These are phyloP conservation scores for Disparrhopalites patrizii DNA, from an alignment of 2,888 invertebrate genomes.

Conservation along the genomic window DNA sequence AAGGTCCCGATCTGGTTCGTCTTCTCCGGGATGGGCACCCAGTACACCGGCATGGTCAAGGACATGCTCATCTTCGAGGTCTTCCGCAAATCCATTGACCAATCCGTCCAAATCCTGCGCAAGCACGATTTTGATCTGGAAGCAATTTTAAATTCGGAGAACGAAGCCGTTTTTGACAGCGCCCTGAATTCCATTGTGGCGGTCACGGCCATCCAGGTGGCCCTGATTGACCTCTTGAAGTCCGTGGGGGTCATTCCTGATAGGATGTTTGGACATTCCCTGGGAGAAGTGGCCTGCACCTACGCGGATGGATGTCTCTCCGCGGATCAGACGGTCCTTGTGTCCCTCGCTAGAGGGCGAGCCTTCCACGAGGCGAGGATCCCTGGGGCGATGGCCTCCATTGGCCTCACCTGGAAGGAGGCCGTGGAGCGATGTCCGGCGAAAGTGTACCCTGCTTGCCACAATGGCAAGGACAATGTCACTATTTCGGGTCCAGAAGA, in stretches of 20 bases:
- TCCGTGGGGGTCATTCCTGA: constrained; percentile 75
- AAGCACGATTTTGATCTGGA: constrained; percentile 76
- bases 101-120: constrained; percentile 69
- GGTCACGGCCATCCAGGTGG: constrained; percentile 81
- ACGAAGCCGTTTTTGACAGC: constrained; percentile 75
- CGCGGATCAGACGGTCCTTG: constrained; percentile 85
- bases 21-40: constrained; percentile 61
- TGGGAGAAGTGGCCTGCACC: constrained; percentile 88
- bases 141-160: constrained; percentile 69
- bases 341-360: constrained; percentile 65
- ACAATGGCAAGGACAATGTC: constrained; percentile 89
- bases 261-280: constrained; percentile 94
- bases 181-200: constrained; percentile 87
- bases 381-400: constrained; percentile 83
- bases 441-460: constrained; percentile 82
- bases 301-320: constrained; percentile 94
- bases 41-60: constrained; percentile 59
- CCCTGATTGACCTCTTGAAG: constrained; percentile 78
- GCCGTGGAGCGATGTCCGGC: constrained; percentile 67
- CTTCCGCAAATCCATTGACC: constrained; percentile 62
- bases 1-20: constrained; percentile 63
- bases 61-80: neutral
- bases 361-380: constrained; percentile 66
- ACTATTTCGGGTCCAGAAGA: constrained; percentile 83
- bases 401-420: constrained; percentile 81